Evolutionary conservation across 2,797 vertebrate genomes (phyloP).

Genomic region (Intellagama lesueurii): DNA sequence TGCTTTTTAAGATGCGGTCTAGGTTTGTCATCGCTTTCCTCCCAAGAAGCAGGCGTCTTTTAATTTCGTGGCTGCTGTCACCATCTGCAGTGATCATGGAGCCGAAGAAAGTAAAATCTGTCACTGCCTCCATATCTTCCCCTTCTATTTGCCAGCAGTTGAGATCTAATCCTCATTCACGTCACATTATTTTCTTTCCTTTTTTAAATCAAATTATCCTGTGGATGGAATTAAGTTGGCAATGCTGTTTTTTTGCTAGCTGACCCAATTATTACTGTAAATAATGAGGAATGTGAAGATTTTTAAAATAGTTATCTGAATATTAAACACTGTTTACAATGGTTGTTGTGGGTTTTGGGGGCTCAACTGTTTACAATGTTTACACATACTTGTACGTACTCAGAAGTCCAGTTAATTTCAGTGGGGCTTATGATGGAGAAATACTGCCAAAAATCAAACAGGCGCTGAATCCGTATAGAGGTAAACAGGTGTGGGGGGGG

Average conservation of each 20-base stretch:
- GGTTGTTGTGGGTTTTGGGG: no score
- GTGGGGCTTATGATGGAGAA: not conserved
- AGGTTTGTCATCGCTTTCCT: no score
- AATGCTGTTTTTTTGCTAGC: not conserved
- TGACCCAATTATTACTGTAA: not conserved
- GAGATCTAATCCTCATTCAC: not conserved
- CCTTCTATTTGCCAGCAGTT: not conserved
- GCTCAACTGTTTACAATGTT: constrained; percentile 28
- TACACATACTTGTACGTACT: not conserved
- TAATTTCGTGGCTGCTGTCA: no score
- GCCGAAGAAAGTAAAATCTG: no score
- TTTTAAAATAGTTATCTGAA: constrained; percentile 19
- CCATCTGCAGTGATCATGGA: no score
- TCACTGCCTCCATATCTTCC: no score
- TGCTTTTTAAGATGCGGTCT: no score
- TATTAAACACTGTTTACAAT: constrained; percentile 19
- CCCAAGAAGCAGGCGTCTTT: no score
- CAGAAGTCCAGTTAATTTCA: not conserved
- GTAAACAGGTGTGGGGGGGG: not conserved
- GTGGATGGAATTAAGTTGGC: not conserved
- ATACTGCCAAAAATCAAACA: not conserved
- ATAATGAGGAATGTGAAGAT: not conserved
- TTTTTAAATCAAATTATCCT: not conserved
- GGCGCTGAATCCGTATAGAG: not conserved
- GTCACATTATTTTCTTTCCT: not conserved